These are phyloP conservation scores for Halictus rubicundus DNA, from an alignment of 1,140 invertebrate species.

Conservation along the genomic window DNA sequence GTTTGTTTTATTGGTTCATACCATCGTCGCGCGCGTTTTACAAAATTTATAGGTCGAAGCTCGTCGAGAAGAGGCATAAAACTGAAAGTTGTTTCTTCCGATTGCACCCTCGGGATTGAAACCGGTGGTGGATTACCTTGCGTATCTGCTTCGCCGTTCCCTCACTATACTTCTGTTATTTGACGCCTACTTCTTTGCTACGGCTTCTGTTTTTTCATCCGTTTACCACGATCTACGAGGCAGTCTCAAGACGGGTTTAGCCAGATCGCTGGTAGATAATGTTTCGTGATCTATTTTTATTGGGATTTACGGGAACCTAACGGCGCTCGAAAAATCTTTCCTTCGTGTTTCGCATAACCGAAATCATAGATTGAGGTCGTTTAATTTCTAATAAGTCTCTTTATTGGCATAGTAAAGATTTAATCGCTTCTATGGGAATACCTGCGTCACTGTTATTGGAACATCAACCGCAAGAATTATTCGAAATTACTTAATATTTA, in stretches of 20 bases:
- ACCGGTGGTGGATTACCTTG: conserved; percentile 25
- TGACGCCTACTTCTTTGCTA: conserved; percentile 37
- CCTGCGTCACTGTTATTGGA: no score
- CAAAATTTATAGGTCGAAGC: conserved; percentile 6
- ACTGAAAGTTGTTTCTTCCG: background rate
- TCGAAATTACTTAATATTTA: no score
- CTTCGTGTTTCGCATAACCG: no score
- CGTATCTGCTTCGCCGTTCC: conserved; percentile 9
- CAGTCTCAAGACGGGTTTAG: background rate
- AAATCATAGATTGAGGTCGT: no score
- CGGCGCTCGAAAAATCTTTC: background rate
- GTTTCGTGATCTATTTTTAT: background rate
- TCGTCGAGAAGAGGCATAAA: background rate
- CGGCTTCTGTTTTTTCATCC: conserved; percentile 27
- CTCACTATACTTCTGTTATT: conserved; percentile 12
- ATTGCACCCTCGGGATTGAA: conserved; percentile 30
- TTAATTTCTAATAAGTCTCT: no score
- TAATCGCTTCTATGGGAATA: no score
- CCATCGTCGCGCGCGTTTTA: background rate
- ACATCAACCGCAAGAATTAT: no score
- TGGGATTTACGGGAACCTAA: background rate
- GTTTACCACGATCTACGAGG: conserved; percentile 35
- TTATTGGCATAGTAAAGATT: no score
- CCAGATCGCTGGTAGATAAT: background rate
- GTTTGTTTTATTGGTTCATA: background rate